Conservation (phyloP, 2,888 invertebrate genomes). For the Ceratothoa steindachneri region DNA sequence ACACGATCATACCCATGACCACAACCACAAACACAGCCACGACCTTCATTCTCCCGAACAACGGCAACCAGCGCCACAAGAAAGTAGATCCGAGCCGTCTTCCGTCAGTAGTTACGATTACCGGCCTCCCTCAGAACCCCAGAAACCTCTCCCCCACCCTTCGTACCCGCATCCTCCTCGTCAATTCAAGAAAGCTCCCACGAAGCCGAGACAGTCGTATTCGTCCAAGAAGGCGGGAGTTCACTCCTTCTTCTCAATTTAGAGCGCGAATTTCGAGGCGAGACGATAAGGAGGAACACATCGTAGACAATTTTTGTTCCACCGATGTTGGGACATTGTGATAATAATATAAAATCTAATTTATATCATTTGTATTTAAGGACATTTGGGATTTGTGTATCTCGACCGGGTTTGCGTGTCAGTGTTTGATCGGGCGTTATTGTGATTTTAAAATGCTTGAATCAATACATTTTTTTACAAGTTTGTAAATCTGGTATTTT, state of each 20-base stretch:
- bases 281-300: too few species aligned
- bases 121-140: background rate
- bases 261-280: too few species aligned
- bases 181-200: background rate
- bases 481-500: too few species aligned
- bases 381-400: background rate
- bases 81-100: background rate
- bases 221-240: too few species aligned
- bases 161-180: background rate
- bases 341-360: background rate
- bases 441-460: too few species aligned
- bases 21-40: constrained; percentile 15
- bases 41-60: constrained; percentile 12
- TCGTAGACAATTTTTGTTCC: background rate
- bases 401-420: background rate
- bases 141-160: background rate
- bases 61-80: background rate
- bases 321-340: background rate
- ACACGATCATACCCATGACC: constrained; percentile 37
- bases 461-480: too few species aligned
- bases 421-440: background rate
- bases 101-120: background rate
- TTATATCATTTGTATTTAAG: background rate
- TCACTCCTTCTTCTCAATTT: too few species aligned
- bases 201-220: background rate